Evolutionary conservation across 2,888 invertebrate genomes (phyloP).

Genomic region (Drosophila pullipes): DNA sequence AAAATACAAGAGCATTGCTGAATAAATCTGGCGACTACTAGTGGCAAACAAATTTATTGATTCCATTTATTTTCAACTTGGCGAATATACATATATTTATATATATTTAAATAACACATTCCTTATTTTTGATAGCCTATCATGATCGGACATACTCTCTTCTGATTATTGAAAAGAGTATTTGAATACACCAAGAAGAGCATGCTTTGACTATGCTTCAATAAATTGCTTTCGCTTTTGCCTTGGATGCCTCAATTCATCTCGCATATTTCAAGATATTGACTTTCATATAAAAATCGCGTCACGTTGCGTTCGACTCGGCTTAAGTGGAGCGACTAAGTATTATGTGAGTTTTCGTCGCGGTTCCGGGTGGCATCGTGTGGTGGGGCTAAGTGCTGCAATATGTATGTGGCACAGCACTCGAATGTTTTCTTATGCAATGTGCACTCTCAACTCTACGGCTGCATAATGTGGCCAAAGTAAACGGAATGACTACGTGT

Average conservation of each 20-base stretch:
- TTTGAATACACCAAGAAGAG: conserved; percentile 19
- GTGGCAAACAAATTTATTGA: neutral
- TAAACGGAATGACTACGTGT: conserved; percentile 37
- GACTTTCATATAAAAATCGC: conserved; percentile 48
- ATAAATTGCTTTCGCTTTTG: conserved; percentile 20
- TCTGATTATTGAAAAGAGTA: neutral
- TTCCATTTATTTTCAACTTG: neutral
- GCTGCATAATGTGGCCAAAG: conserved; percentile 39
- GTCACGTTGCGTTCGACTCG: conserved; percentile 38
- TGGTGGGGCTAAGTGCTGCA: conserved; percentile 65
- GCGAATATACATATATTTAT: neutral
- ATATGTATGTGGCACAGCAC: conserved; percentile 78
- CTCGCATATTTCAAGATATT: conserved; percentile 28
- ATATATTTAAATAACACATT: neutral
- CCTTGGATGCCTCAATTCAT: conserved; percentile 2
- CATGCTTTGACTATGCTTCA: neutral
- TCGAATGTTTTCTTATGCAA: conserved; percentile 71
- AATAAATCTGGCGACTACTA: neutral
- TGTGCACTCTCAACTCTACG: conserved; percentile 36
- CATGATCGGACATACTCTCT: neutral
- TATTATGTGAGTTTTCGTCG: conserved; percentile 2
- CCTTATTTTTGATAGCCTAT: neutral
- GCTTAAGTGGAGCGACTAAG: conserved; percentile 39
- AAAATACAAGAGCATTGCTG: neutral
- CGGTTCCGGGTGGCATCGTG: neutral